Conservation (phyloP, 2,888 invertebrate genomes). For the Polylopha cassiicola region DNA sequence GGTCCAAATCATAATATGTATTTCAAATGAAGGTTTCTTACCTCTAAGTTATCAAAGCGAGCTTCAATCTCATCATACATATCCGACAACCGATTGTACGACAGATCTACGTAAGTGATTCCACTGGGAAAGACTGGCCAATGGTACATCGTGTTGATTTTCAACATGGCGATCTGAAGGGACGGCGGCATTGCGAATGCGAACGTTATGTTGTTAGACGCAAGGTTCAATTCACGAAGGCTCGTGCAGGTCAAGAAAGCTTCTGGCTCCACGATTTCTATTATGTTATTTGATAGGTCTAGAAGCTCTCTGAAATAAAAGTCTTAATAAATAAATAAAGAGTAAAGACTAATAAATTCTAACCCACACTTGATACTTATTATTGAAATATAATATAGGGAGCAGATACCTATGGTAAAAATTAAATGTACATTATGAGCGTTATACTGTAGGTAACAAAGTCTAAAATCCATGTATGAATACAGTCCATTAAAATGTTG, state of each 20-base stretch:
- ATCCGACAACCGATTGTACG: conserved; percentile 58
- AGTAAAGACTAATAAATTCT: not conserved
- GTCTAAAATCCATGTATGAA: too few relatives aligned
- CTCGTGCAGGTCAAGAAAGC: conserved; percentile 53
- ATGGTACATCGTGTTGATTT: conserved; percentile 59
- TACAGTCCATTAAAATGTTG: too few relatives aligned
- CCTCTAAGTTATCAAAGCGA: conserved; percentile 62
- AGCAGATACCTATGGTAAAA: too few relatives aligned
- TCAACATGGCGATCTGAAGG: conserved; percentile 58
- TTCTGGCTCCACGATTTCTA: conserved; percentile 63
- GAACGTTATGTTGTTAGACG: conserved; percentile 65
- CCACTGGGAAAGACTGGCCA: conserved; percentile 65
- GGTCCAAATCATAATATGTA: too few relatives aligned
- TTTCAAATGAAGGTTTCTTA: conserved; percentile 33
- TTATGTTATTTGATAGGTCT: conserved; percentile 66
- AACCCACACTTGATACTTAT: too few relatives aligned
- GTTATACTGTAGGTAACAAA: too few relatives aligned
- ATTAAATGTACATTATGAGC: too few relatives aligned
- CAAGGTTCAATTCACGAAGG: conserved; percentile 65
- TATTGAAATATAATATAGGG: too few relatives aligned
- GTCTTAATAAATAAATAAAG: not conserved
- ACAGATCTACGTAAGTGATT: conserved; percentile 64
- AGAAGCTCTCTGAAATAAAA: conserved; percentile 57
- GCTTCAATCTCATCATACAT: conserved; percentile 51
- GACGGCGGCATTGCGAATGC: conserved; percentile 56